Base-by-base conservation (phyloP, 2,797 vertebrate species). In the Anabas testudineus region DNA sequence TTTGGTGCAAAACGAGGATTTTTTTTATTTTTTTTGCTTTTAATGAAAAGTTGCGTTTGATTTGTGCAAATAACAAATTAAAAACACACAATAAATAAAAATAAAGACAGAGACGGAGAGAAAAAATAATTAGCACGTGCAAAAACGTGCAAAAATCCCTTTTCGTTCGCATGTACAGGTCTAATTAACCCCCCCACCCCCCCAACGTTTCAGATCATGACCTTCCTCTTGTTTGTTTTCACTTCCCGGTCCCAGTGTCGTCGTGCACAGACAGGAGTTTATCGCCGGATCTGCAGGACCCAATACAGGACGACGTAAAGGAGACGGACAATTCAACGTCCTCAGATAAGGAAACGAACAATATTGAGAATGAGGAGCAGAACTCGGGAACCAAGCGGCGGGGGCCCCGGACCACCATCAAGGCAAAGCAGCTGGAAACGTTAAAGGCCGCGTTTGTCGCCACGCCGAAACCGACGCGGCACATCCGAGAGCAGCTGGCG, bases 181-280 rank as follows among this genome's bases (percentile, higher is more conserved):
- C 70, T 76, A 55, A 84, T 85, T 81, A 80, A 3, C 10, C 34
- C 7, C 2, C 26, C 14, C 46, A 19, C 53, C 19, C 56, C 46
- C 18, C 39, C 70, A 71, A 78, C 77, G 77, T 82, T 80, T 74
- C 30, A 42, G 74, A 75, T 80, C 80, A 55, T 83, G 79, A 86
- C 79, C 79, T 74, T 73, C 51, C 71, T 81, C 71, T 19, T 71
- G 79, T 80, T 66, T 85, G 70, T 73, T 19, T 15, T 21, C 47
- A 32, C 42, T 18, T 19, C 12, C 6, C 22, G 18, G 43, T 30
- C 82, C 52, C 94, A 99, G 97, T 98, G 92, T 99, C 97, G 61
- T 99, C 97, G 75, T 99, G 97, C 88, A 99, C 97, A 67, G 97
- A 99, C 89, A 94, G 97, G 90, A 98, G 97, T 94, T 95, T 99